phyloP scores from a whole-genome alignment of 2,113 vertebrate genomes.

The Crotalus horridus region DNA sequence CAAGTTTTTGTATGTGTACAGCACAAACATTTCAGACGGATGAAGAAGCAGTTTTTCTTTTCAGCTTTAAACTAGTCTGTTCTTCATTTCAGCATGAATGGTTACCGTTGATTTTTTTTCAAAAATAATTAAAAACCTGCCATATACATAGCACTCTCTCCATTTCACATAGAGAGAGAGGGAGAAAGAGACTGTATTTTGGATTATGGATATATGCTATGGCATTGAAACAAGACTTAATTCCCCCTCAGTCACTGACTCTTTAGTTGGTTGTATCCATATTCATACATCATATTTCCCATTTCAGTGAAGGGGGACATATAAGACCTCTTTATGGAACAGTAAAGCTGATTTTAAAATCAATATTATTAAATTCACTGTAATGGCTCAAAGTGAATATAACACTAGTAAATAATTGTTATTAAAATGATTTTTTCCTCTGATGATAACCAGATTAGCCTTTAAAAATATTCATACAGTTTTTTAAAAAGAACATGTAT shows the following conservation, averaged over 20 bases:
- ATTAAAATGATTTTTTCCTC: neutral
- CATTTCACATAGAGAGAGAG: neutral
- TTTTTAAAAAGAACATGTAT: constrained; percentile 11
- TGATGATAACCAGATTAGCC: constrained; percentile 45
- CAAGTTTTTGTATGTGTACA: neutral
- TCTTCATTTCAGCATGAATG: neutral
- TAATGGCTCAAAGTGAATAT: constrained; percentile 16
- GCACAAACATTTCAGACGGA: neutral
- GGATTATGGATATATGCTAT: neutral
- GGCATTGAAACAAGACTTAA: neutral
- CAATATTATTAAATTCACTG: neutral
- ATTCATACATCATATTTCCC: neutral
- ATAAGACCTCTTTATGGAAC: constrained; percentile 8
- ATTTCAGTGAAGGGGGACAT: neutral
- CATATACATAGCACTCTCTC: neutral
- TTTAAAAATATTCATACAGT: constrained; percentile 45
- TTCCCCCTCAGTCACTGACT: neutral
- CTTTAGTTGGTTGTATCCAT: neutral
- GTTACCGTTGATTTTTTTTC: neutral
- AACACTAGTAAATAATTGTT: neutral
- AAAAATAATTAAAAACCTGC: neutral
- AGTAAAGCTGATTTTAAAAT: constrained; percentile 32
- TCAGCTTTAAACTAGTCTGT: neutral
- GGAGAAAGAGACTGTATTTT: neutral
- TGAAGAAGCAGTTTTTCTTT: neutral